A percentile compares a stretch with the other conserved stretches of the same genome.
Conservation (phyloP, 2,113 vertebrate species). For the Tychaedon coryphoeus region DNA sequence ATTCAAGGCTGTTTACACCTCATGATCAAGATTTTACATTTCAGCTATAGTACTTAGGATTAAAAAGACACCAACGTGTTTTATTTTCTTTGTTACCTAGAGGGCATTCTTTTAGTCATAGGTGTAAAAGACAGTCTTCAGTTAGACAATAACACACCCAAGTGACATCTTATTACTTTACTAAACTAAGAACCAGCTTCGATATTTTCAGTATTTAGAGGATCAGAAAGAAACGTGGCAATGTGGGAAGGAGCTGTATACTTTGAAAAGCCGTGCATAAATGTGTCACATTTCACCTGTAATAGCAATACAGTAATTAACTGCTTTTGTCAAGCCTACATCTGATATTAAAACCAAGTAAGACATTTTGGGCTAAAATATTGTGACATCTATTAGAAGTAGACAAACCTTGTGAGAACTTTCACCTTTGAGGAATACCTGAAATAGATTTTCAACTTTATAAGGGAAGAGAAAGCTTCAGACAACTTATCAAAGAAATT, state of each 20-base stretch:
- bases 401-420: neutral
- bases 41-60: neutral
- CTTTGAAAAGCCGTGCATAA: neutral
- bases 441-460: neutral
- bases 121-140: neutral
- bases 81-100: neutral
- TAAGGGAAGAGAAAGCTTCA: neutral
- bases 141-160: neutral
- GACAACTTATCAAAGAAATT: neutral
- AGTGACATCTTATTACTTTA: neutral
- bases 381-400: neutral
- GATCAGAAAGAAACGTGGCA: neutral
- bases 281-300: neutral
- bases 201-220: neutral
- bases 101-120: neutral
- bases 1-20: neutral
- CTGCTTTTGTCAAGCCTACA: neutral
- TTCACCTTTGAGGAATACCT: constrained; percentile 20
- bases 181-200: rapidly evolving
- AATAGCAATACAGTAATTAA: neutral
- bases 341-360: neutral
- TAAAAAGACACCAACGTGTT: neutral
- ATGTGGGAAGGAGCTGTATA: neutral
- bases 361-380: neutral
- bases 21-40: neutral